These are phyloP conservation scores for Anthophora plumipes DNA, from an alignment of 2,888 invertebrate genomes.

Conservation along the genomic window DNA sequence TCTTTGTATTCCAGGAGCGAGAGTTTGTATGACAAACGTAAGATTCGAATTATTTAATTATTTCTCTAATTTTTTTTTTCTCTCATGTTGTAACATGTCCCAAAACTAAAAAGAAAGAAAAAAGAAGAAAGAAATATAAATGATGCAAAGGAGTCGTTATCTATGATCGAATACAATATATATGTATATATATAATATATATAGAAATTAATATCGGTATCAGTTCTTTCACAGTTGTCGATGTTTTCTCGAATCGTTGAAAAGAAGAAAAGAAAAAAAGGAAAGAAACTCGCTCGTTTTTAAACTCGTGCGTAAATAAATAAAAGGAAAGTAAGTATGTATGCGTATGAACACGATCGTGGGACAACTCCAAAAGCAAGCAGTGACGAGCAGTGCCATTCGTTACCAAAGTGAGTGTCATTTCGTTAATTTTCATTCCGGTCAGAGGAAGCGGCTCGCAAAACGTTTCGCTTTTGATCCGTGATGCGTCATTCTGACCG, in stretches of 20 bases:
- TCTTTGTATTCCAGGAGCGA: no score
- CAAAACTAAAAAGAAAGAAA: not conserved
- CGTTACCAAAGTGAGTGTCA: slow-evolving; percentile 46
- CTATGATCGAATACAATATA: not conserved
- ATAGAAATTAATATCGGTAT: not conserved
- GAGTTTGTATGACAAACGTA: no score
- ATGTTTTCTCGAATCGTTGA: not conserved
- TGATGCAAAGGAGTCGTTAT: slow-evolving; percentile 67
- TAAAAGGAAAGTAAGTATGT: not conserved
- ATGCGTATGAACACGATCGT: slow-evolving; percentile 24
- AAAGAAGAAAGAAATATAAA: slow-evolving; percentile 14
- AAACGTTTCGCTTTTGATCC: slow-evolving; percentile 15
- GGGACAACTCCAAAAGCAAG: slow-evolving; percentile 56
- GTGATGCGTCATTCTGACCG: not conserved
- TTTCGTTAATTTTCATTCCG: slow-evolving; percentile 25
- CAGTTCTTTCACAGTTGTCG: not conserved
- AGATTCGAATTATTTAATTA: no score
- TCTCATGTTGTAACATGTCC: not conserved
- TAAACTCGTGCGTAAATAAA: not conserved
- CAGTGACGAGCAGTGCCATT: slow-evolving; percentile 56
- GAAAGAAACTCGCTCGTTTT: not conserved
- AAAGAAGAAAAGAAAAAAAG: not conserved
- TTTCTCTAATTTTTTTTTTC: not conserved
- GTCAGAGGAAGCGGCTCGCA: slow-evolving; percentile 16
- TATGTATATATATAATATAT: no score